These are phyloP conservation scores for Cyclopterus lumpus DNA, from an alignment of 2,797 vertebrate genomes.

Conservation along the genomic window DNA sequence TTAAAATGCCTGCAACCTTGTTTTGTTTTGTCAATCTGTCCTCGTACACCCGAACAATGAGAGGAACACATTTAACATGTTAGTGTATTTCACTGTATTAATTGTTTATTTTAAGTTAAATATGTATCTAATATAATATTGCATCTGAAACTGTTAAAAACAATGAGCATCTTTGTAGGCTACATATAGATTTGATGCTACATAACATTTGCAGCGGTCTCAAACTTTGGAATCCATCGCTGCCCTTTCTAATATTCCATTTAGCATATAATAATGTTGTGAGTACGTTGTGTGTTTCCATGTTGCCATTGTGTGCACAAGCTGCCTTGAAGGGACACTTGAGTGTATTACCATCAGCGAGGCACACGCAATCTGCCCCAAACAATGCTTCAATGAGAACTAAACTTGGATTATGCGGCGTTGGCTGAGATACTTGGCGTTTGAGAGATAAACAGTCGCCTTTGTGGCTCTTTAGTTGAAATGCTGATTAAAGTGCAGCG, in stretches of 20 bases:
- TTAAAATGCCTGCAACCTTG: not conserved
- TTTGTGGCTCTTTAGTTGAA: constrained; percentile 47
- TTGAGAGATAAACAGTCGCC: constrained; percentile 46
- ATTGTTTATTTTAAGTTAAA: not conserved
- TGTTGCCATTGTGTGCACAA: constrained; percentile 4
- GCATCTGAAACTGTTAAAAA: not conserved
- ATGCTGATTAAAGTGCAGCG: constrained; percentile 60
- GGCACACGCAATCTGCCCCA: constrained; percentile 17
- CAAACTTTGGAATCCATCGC: not conserved
- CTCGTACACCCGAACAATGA: not conserved
- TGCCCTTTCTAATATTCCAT: not conserved
- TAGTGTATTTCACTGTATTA: not conserved
- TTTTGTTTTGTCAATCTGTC: constrained; percentile 1
- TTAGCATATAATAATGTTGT: not conserved
- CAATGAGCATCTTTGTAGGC: not conserved
- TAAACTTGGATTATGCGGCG: constrained; percentile 21
- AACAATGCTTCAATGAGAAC: constrained; percentile 33
- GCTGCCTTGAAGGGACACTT: constrained; percentile 24
- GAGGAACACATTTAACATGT: not conserved
- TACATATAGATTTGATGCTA: not conserved
- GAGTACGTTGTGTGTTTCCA: not conserved
- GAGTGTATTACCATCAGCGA: constrained; percentile 28
- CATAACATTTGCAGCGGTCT: not conserved
- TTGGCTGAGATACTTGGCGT: constrained; percentile 40
- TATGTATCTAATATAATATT: not conserved